phyloP scores from a whole-genome alignment of 1,140 invertebrate genomes.

The Heliconius eleuchia region DNA sequence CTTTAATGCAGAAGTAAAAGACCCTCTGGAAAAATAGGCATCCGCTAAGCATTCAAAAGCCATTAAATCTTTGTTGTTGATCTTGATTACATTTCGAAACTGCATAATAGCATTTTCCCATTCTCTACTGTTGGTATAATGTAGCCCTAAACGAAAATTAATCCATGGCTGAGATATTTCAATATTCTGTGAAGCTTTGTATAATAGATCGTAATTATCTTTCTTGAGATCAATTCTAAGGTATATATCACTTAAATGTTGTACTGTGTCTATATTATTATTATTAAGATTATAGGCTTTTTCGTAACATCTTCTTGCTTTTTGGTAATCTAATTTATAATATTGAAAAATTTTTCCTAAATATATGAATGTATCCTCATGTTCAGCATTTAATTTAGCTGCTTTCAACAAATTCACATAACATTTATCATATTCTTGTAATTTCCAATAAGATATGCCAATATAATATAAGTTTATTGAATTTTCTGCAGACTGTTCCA shows the following conservation, averaged over 20 bases:
- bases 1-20: constrained; percentile 91
- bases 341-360: constrained; percentile 89
- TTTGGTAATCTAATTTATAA: constrained; percentile 82
- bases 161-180: constrained; percentile 86
- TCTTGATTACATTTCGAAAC: constrained; percentile 88
- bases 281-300: constrained; percentile 90
- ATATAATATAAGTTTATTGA: constrained; percentile 83
- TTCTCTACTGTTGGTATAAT: constrained; percentile 87
- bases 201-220: constrained; percentile 86
- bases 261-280: constrained; percentile 84
- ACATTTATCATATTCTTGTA: constrained; percentile 83
- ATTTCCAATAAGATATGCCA: constrained; percentile 86
- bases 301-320: constrained; percentile 91
- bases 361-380: constrained; percentile 87
- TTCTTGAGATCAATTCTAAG: constrained; percentile 86
- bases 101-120: constrained; percentile 87
- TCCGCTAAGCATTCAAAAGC: constrained; percentile 94
- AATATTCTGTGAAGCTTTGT: constrained; percentile 81
- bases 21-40: constrained; percentile 91
- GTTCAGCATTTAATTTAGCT: constrained; percentile 87
- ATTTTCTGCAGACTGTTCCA: constrained; percentile 76
- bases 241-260: constrained; percentile 89
- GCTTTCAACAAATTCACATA: constrained; percentile 87
- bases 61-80: constrained; percentile 86
- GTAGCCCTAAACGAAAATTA: constrained; percentile 89